Conservation (phyloP, 2,888 invertebrate genomes). For the Antheraea assamensis region DNA sequence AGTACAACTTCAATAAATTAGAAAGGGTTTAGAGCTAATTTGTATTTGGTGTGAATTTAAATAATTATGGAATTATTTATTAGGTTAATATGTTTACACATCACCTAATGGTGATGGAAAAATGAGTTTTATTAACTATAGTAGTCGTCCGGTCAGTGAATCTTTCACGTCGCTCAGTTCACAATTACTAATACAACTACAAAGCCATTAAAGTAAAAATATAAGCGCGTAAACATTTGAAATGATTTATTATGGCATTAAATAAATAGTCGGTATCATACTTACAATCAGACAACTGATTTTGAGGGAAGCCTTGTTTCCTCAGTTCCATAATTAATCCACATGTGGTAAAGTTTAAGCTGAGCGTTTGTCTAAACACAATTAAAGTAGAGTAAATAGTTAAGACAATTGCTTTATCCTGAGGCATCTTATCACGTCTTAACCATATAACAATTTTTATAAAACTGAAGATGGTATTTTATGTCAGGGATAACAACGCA, state of each 20-base stretch:
- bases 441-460: background rate
- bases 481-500: constrained; percentile 2
- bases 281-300: constrained; percentile 57
- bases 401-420: background rate
- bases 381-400: background rate
- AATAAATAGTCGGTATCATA: constrained; percentile 21
- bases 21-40: too few relatives aligned
- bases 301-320: constrained; percentile 49
- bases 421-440: background rate
- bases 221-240: background rate
- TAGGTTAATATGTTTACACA: too few relatives aligned
- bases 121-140: too few relatives aligned
- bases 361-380: background rate
- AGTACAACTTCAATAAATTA: too few relatives aligned
- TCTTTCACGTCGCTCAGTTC: background rate
- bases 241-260: background rate
- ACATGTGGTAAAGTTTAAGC: constrained; percentile 46
- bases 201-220: too few relatives aligned
- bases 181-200: background rate
- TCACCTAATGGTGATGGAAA: too few relatives aligned
- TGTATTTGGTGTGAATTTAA: too few relatives aligned
- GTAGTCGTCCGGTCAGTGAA: background rate
- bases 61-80: too few relatives aligned
- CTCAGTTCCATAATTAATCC: constrained; percentile 48
- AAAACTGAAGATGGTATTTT: constrained; percentile 6